Evolutionary conservation across 2,888 invertebrate species (phyloP).

Genomic region (Blastobasis lacticolella): DNA sequence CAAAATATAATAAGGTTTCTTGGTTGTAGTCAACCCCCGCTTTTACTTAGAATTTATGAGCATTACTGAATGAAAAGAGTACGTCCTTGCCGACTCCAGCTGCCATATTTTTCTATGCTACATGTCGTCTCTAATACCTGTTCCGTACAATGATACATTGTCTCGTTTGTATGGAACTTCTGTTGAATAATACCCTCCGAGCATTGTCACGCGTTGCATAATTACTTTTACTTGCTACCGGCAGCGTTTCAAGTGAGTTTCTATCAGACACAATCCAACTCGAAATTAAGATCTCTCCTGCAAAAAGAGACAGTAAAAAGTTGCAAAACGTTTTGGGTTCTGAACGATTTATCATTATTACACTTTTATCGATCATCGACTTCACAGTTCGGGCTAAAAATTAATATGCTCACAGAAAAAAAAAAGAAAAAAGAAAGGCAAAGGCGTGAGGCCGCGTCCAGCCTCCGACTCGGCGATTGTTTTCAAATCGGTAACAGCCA

Average conservation of each 20-base stretch:
- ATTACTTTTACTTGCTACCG: conserved; percentile 43
- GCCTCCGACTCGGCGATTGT: conserved; percentile 63
- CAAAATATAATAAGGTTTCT: too few species aligned
- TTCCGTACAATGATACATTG: conserved; percentile 56
- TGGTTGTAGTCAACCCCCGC: too few species aligned
- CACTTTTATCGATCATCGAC: conserved; percentile 34
- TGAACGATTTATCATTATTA: conserved; percentile 22
- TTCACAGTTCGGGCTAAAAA: conserved; percentile 13
- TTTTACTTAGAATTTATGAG: too few species aligned
- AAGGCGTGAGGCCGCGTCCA: conserved; percentile 46
- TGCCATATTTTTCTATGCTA: background rate
- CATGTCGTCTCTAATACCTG: conserved; percentile 28
- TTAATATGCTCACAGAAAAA: too few species aligned
- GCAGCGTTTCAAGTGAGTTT: conserved; percentile 8
- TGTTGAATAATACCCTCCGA: conserved; percentile 36
- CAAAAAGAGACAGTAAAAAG: too few species aligned
- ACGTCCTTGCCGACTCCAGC: too few species aligned
- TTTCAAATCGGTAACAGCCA: conserved; percentile 61
- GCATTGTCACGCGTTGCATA: conserved; percentile 34
- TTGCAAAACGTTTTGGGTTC: too few species aligned
- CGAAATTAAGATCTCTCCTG: background rate
- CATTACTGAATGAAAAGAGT: too few species aligned
- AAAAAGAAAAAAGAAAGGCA: conserved; percentile 28
- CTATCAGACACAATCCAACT: background rate
- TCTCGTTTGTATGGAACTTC: conserved; percentile 44